Evolutionary conservation across 2,797 vertebrate species (phyloP), one percentile per base, ranked within the genome.

Genomic region (Cyprinodon diabolis): DNA sequence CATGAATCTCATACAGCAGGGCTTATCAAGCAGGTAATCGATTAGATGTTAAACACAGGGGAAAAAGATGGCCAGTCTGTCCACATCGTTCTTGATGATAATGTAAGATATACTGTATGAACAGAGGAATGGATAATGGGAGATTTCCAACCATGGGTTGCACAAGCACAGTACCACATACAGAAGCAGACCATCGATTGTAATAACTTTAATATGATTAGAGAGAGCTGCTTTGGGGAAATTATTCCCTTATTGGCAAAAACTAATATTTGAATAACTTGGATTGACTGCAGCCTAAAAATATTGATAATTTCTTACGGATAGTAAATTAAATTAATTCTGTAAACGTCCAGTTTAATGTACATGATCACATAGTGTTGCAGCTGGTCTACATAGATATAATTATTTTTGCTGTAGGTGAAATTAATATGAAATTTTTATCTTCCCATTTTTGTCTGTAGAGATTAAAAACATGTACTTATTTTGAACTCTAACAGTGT

Each of bases 401-500:
- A 14, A 47, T 47, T 45, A 65, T 47, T 40, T 54, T 55, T 23
- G 19, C 9, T 14, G 11, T 14, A 63, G 14, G 12, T 55, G 10
- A 48, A 67, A 8, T 47, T 40, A 10, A 54, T 35, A 17, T 30
- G 25, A 11, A 51, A 30, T 54, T 62, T 45, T 75, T 3, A 56
- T 55, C 19, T 54, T 55, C 10, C 47, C 35, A 12, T 1, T 30
- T 40, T 12, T 40, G 14, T 45, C 19, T 47, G 11, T 12, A 23
- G 10, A 8, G 43, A 37, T 10, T 49, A 10, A 21, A 51, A 54
- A 21, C 66, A 71, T 58, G 3, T n/a, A 60, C 23, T 30, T 30
- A n/a, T 69, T 57, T 79, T 51, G 77, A 70, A 69, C 52, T 25
- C 5, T 77, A 10, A n/a, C 13, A 72, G 47, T 51, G 62, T 49